Conservation (phyloP, 2,888 invertebrate species). For the Hemistola chrysoprasaria region DNA sequence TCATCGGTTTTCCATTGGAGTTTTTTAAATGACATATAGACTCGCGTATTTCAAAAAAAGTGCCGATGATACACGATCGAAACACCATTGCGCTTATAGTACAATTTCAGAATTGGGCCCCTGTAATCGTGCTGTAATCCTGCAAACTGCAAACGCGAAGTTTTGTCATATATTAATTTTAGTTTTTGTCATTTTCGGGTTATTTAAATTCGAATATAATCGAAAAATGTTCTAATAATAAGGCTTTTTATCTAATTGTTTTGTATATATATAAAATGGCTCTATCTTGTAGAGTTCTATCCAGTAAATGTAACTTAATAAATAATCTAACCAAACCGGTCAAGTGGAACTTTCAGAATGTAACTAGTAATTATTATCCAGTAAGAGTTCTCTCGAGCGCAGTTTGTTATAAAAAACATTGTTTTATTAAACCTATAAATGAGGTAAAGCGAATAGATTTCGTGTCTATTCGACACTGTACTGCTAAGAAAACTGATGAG, state of each 20-base stretch:
- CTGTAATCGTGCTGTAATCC: too few relatives aligned
- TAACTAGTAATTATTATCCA: slow-evolving; percentile 44
- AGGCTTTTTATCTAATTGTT: slow-evolving; percentile 21
- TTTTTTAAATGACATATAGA: too few relatives aligned
- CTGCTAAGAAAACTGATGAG: slow-evolving; percentile 35
- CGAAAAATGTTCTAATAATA: slow-evolving; percentile 39
- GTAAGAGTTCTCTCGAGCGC: slow-evolving; percentile 51
- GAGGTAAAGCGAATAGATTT: slow-evolving; percentile 36
- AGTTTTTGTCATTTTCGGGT: slow-evolving; percentile 4
- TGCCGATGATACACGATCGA: too few relatives aligned
- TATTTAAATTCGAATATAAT: slow-evolving; percentile 16
- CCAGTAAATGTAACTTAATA: slow-evolving; percentile 50
- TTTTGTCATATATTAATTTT: slow-evolving; percentile 3
- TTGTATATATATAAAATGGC: slow-evolving; percentile 48
- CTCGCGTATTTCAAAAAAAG: too few relatives aligned
- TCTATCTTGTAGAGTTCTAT: slow-evolving; percentile 53
- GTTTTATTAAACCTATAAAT: slow-evolving; percentile 30
- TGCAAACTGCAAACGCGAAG: too few relatives aligned
- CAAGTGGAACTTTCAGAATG: slow-evolving; percentile 43
- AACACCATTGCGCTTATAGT: too few relatives aligned
- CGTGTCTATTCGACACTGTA: slow-evolving; percentile 38
- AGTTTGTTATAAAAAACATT: slow-evolving; percentile 45
- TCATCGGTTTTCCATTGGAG: too few relatives aligned
- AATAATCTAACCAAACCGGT: slow-evolving; percentile 59
- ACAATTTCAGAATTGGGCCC: too few relatives aligned